Evolutionary conservation across 2,797 vertebrate genomes (phyloP).

Genomic region (Hafferia zeledoni): DNA sequence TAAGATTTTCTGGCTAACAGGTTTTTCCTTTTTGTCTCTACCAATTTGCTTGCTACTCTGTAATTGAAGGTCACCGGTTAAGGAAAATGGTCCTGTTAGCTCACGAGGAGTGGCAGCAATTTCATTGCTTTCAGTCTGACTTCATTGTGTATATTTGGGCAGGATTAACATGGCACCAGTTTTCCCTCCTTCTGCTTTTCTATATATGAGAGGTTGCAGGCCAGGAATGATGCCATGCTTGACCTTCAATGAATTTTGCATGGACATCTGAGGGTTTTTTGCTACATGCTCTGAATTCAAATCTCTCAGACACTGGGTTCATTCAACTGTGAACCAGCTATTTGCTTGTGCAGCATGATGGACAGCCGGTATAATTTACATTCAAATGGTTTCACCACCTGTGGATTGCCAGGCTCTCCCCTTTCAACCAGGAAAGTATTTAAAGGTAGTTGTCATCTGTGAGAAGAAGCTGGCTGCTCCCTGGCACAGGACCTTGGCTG

Average conservation of each 20-base stretch:
- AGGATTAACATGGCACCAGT: slow-evolving; percentile 42
- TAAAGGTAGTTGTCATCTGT: neutral
- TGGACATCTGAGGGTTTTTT: neutral
- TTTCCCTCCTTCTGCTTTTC: slow-evolving; percentile 58
- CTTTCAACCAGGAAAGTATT: neutral
- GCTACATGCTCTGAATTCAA: neutral
- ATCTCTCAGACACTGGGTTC: neutral
- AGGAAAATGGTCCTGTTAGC: slow-evolving; percentile 55
- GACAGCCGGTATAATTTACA: neutral
- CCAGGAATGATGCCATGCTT: neutral
- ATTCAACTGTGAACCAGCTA: neutral
- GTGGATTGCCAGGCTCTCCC: neutral
- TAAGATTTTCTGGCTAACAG: slow-evolving; percentile 53
- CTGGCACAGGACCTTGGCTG: neutral
- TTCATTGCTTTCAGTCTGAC: slow-evolving; percentile 48
- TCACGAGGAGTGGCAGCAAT: slow-evolving; percentile 47
- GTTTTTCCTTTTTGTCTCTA: slow-evolving; percentile 58
- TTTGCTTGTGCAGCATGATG: neutral
- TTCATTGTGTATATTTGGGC: slow-evolving; percentile 64
- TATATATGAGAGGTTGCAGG: neutral
- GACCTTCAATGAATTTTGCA: neutral
- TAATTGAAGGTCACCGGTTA: slow-evolving; percentile 65
- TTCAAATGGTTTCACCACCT: neutral
- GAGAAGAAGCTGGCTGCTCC: neutral
- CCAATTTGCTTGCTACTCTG: slow-evolving; percentile 56